These are phyloP conservation scores for Machimus rusticus DNA, from an alignment of 2,888 invertebrate species.

Conservation along the genomic window DNA sequence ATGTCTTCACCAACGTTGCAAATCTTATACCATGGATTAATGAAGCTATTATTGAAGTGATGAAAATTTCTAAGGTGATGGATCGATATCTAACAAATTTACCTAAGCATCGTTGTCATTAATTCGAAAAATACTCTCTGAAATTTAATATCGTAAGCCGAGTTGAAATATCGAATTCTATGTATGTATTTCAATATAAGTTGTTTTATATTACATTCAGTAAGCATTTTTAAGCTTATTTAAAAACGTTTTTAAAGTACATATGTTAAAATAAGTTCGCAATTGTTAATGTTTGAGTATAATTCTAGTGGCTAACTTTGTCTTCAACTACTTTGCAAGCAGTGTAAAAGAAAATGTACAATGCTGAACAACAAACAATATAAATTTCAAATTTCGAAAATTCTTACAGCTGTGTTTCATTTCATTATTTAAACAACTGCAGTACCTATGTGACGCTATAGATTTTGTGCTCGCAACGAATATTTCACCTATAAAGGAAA, in stretches of 20 bases:
- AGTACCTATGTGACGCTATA: neutral
- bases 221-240: too few species aligned
- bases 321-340: too few species aligned
- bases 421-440: neutral
- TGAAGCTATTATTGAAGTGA: neutral
- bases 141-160: too few species aligned
- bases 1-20: neutral
- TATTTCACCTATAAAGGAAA: neutral
- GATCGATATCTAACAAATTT: neutral
- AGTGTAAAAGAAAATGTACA: too few species aligned
- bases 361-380: too few species aligned
- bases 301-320: neutral
- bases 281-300: too few species aligned
- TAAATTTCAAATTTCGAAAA: too few species aligned
- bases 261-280: too few species aligned
- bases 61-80: neutral
- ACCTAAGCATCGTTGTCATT: neutral
- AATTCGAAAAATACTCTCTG: neutral
- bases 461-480: neutral
- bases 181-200: too few species aligned
- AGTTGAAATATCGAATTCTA: too few species aligned
- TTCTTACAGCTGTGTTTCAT: neutral
- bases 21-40: slow-evolving; percentile 6
- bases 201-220: too few species aligned
- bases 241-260: too few species aligned